Evolutionary conservation across 2,888 invertebrate genomes (phyloP).

Genomic region (Leptinotarsa peninsularis): DNA sequence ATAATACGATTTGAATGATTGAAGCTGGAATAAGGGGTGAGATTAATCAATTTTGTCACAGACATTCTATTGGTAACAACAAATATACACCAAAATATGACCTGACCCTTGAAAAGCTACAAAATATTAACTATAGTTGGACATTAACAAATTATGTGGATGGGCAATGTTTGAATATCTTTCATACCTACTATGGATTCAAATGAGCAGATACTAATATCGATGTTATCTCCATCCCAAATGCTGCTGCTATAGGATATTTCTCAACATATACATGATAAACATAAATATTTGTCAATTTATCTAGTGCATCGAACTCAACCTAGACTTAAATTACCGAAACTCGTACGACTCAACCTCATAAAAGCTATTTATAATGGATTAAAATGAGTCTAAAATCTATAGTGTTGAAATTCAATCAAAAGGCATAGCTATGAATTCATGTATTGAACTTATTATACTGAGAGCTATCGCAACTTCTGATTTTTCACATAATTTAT

Average conservation of each 20-base stretch:
- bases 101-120: background rate
- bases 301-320: background rate
- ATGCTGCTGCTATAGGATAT: conserved; percentile 6
- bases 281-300: background rate
- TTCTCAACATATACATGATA: background rate
- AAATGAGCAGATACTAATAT: background rate
- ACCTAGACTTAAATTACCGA: background rate
- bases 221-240: background rate
- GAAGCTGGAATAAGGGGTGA: conserved; percentile 4
- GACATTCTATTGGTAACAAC: conserved; percentile 2
- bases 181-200: background rate
- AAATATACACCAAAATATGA: conserved; percentile 6
- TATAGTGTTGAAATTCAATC: background rate
- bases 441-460: background rate
- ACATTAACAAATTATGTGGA: background rate
- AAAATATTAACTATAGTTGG: background rate
- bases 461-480: background rate
- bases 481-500: background rate
- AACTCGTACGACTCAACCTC: background rate
- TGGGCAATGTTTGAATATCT: background rate
- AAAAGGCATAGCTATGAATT: background rate
- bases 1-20: background rate
- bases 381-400: background rate
- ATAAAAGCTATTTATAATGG: background rate
- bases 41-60: background rate